Conservation (phyloP, 2,797 vertebrate species). For the Gadopsis marmoratus region DNA sequence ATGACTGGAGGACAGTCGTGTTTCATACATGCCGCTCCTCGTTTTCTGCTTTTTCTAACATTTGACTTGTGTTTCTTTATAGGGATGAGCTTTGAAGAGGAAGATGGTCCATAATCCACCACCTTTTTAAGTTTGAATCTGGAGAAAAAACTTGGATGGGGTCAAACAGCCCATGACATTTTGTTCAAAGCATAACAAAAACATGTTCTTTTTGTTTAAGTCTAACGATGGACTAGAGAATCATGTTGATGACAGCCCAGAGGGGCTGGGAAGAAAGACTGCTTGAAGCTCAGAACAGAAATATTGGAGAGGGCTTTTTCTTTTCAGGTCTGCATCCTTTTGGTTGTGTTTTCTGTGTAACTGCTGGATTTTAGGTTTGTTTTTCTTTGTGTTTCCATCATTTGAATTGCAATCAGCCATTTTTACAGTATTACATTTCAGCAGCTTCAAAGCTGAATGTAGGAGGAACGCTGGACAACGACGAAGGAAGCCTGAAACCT, state of each 20-base stretch:
- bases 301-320: slow-evolving; percentile 65
- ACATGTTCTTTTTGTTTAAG: slow-evolving; percentile 68
- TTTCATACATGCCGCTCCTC: background rate
- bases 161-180: slow-evolving; percentile 70
- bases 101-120: slow-evolving; percentile 86
- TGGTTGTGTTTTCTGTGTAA: slow-evolving; percentile 85
- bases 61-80: slow-evolving; percentile 65
- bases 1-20: slow-evolving; percentile 14
- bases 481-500: slow-evolving; percentile 53
- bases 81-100: slow-evolving; percentile 99
- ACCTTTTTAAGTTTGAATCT: slow-evolving; percentile 78
- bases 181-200: slow-evolving; percentile 80
- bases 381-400: slow-evolving; percentile 65
- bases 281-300: slow-evolving; percentile 73
- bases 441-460: slow-evolving; percentile 72
- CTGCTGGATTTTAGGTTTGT: slow-evolving; percentile 74
- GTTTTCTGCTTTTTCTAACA: slow-evolving; percentile 36
- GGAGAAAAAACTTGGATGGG: slow-evolving; percentile 87
- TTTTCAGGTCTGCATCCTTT: slow-evolving; percentile 79
- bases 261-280: slow-evolving; percentile 63
- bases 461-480: slow-evolving; percentile 34
- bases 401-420: slow-evolving; percentile 71
- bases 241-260: slow-evolving; percentile 52
- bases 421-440: slow-evolving; percentile 71
- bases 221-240: slow-evolving; percentile 68